phyloP scores from a whole-genome alignment of 2,797 vertebrate genomes.

The Epinephelus coioides region DNA sequence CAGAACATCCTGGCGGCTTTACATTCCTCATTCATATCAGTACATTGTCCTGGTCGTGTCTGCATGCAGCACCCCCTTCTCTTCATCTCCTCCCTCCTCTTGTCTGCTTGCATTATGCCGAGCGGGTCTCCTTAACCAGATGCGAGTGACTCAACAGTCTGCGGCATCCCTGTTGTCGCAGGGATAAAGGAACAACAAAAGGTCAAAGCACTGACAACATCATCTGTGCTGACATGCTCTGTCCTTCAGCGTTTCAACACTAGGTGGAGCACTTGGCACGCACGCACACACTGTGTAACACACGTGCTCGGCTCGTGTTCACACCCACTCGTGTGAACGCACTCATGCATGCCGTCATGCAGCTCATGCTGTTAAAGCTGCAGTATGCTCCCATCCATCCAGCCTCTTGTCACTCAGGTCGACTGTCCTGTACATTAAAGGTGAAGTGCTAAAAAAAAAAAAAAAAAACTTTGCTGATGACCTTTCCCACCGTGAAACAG shows the following conservation, averaged over 20 bases:
- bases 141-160: slow-evolving; percentile 58
- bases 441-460: slow-evolving; percentile 33
- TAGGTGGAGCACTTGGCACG: slow-evolving; percentile 80
- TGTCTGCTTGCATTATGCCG: slow-evolving; percentile 30
- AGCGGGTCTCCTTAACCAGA: slow-evolving; percentile 13
- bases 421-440: slow-evolving; percentile 49
- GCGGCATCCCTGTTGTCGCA: slow-evolving; percentile 61
- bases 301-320: slow-evolving; percentile 16
- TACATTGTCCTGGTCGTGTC: neutral
- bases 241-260: slow-evolving; percentile 52
- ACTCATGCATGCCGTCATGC: slow-evolving; percentile 56
- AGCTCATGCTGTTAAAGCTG: slow-evolving; percentile 55
- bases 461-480: slow-evolving; percentile 35
- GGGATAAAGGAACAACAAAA: slow-evolving; percentile 54
- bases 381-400: slow-evolving; percentile 32
- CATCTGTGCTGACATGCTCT: slow-evolving; percentile 20
- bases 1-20: slow-evolving; percentile 32
- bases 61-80: neutral
- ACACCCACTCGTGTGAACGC: slow-evolving; percentile 53
- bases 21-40: slow-evolving; percentile 18
- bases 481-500: slow-evolving; percentile 41
- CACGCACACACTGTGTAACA: slow-evolving; percentile 2
- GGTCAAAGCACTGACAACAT: slow-evolving; percentile 50
- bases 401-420: slow-evolving; percentile 37
- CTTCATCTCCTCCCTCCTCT: neutral